phyloP scores from a whole-genome alignment of 2,888 invertebrate species.

The Lymantria monacha region DNA sequence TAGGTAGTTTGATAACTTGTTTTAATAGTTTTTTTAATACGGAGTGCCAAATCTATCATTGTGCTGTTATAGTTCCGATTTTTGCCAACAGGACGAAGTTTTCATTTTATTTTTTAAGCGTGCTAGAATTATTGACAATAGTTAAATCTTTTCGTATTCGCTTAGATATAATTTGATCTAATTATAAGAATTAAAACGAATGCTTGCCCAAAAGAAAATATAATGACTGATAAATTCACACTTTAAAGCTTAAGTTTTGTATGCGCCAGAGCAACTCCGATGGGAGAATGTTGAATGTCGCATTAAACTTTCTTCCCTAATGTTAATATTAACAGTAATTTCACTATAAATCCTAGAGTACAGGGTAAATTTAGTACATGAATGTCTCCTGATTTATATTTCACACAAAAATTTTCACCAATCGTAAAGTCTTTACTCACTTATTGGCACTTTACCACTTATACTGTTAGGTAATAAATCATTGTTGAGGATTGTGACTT shows the following conservation, averaged over 20 bases:
- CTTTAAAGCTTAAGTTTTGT: constrained; percentile 43
- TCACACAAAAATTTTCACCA: constrained; percentile 72
- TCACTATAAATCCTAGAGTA: constrained; percentile 79
- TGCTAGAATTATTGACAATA: constrained; percentile 32
- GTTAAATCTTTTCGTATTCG: constrained; percentile 31
- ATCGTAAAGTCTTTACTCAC: constrained; percentile 72
- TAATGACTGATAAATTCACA: constrained; percentile 67
- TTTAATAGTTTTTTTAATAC: constrained; percentile 70
- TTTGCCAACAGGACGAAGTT: constrained; percentile 43
- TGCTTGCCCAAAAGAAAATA: constrained; percentile 68
- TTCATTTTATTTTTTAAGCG: constrained; percentile 41
- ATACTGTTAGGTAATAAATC: constrained; percentile 64
- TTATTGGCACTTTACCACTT: constrained; percentile 69
- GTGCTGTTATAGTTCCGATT: constrained; percentile 41
- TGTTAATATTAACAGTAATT: constrained; percentile 57
- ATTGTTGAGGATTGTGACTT: constrained; percentile 72
- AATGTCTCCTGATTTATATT: constrained; percentile 67
- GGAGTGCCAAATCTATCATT: constrained; percentile 67
- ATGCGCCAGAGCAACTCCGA: constrained; percentile 32
- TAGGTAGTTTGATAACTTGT: constrained; percentile 74
- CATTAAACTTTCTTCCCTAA: constrained; percentile 46
- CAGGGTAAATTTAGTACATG: constrained; percentile 80
- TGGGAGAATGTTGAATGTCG: constrained; percentile 21
- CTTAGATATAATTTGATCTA: constrained; percentile 42
- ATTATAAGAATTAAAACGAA: constrained; percentile 54